phyloP scores from a whole-genome alignment of 2,113 vertebrate genomes.

The Mellivora capensis region DNA sequence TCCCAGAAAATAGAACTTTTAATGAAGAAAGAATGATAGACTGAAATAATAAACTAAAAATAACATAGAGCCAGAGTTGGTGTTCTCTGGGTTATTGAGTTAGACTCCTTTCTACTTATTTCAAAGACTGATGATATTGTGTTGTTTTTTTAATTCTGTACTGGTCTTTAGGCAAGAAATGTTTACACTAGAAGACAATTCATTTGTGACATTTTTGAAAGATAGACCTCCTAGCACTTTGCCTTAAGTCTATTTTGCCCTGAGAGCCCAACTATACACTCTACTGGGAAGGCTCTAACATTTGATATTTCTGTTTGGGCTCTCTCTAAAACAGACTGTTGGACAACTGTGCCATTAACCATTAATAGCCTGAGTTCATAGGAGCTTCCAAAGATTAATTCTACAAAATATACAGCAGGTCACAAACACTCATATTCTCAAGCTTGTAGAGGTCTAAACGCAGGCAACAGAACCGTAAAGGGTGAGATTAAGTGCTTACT shows the following conservation, averaged over 20 bases:
- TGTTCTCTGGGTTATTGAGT: not conserved
- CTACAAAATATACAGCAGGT: not conserved
- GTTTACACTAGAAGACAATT: not conserved
- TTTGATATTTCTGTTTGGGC: not conserved
- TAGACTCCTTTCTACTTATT: not conserved
- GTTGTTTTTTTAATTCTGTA: not conserved
- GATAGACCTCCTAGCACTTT: not conserved
- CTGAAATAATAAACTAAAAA: not conserved
- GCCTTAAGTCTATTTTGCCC: not conserved
- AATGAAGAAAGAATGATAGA: not conserved
- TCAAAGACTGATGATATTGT: not conserved
- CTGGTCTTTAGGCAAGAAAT: not conserved
- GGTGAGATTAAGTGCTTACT: not conserved
- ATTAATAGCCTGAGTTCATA: not conserved
- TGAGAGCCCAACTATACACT: not conserved
- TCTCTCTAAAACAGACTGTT: not conserved
- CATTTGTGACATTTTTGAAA: not conserved
- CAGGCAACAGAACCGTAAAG: not conserved
- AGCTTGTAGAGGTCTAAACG: not conserved
- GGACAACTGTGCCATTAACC: not conserved
- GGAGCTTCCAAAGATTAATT: not conserved
- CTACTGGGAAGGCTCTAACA: not conserved
- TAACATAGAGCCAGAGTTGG: not conserved
- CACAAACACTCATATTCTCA: not conserved
- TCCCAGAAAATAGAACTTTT: not conserved